These are phyloP conservation scores for Elgaria multicarinata DNA, from an alignment of 2,113 vertebrate genomes.

Conservation along the genomic window DNA sequence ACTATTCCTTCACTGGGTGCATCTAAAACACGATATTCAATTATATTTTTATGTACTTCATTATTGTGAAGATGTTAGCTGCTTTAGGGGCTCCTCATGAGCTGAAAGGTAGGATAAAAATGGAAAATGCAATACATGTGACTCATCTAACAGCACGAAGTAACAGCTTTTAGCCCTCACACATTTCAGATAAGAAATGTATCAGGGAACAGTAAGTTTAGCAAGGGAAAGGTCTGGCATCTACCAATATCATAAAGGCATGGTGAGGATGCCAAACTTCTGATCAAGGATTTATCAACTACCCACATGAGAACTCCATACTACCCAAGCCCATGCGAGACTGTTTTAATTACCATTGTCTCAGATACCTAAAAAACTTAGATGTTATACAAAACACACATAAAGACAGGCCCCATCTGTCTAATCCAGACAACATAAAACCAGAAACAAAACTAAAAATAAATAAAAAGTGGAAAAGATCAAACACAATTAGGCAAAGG, in stretches of 20 bases:
- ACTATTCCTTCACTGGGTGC: not conserved
- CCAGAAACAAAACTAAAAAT: not conserved
- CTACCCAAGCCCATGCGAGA: not conserved
- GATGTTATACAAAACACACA: not conserved
- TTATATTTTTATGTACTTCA: not conserved
- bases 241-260: not conserved
- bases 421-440: not conserved
- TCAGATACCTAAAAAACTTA: not conserved
- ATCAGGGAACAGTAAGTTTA: not conserved
- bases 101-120: not conserved
- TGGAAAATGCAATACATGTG: not conserved
- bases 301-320: not conserved
- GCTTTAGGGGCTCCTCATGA: not conserved
- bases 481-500: not conserved
- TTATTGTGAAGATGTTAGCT: not conserved
- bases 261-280: not conserved
- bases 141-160: slow-evolving; percentile 2
- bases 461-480: not conserved
- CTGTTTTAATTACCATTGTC: not conserved
- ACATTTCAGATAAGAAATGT: not conserved
- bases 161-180: not conserved
- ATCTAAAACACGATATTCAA: not conserved
- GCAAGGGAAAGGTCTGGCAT: not conserved
- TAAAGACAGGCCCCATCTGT: not conserved
- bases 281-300: not conserved